Evolutionary conservation across 2,888 invertebrate species (phyloP).

Genomic region (Eucera pruinosa): DNA sequence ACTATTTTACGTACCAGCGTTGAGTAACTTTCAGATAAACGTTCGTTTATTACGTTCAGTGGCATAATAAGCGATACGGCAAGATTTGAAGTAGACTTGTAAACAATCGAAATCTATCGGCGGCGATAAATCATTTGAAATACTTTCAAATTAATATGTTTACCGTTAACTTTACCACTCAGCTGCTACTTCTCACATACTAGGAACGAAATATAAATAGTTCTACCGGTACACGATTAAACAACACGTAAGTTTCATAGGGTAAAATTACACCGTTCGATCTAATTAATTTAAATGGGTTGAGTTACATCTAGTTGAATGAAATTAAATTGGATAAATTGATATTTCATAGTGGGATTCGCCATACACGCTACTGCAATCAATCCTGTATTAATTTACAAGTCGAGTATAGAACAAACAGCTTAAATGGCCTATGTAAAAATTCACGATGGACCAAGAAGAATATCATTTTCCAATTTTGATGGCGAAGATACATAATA

Average conservation of each 20-base stretch:
- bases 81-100: constrained; percentile 16
- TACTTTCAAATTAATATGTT: constrained; percentile 20
- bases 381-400: constrained; percentile 50
- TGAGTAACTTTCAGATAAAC: neutral
- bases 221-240: constrained; percentile 8
- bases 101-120: neutral
- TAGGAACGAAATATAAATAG: constrained; percentile 24
- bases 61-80: constrained; percentile 16
- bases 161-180: neutral
- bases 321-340: constrained; percentile 18
- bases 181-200: neutral
- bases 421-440: constrained; percentile 30
- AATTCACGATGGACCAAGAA: constrained; percentile 31
- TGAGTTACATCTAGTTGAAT: constrained; percentile 13
- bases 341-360: constrained; percentile 22
- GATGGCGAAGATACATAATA: constrained; percentile 47
- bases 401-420: constrained; percentile 42
- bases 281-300: constrained; percentile 8
- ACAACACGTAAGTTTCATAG: neutral
- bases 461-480: constrained; percentile 46
- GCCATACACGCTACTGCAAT: constrained; percentile 31
- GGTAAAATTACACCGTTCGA: neutral
- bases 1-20: neutral
- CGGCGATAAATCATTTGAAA: constrained; percentile 3
- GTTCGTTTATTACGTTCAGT: constrained; percentile 6